Evolutionary conservation across 2,113 vertebrate genomes (phyloP), one percentile per base, ranked within the genome.

Genomic region (Aphyosemion australe): DNA sequence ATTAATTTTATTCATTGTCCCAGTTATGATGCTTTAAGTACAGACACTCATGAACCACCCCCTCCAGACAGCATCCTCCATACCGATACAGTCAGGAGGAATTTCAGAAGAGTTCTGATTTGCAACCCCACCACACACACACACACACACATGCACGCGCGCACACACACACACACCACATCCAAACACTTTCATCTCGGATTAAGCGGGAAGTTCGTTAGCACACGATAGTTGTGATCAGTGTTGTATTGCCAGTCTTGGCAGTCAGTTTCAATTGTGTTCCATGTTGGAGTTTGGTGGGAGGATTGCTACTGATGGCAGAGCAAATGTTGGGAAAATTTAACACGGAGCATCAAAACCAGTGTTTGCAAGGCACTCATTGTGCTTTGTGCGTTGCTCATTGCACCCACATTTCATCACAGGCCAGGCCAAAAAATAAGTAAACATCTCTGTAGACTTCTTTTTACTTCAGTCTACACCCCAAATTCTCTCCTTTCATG

Each of bases 321-420:
- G 52, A 76, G 65, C 54, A 72, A 74, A 78, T 69, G 79, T 82
- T 69, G 67, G 60, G 54, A 70, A 75, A 61, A 56, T 65, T 52
- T 60, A 19, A n/a, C n/a, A n/a, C n/a, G n/a, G n/a, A n/a, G 54
- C 74, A 68, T 79, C 58, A 74, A 76, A 80, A 65, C 42, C 76
- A 61, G n/a, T 78, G 72, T 81, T 79, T 79, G 53, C 50, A 42
- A 10, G 21, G 64, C 69, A 64, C 56, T 66, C 63, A 77, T 84
- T 85, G 79, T 85, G 70, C 59, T 64, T 71, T 77, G 61, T 72
- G 61, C 71, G 43, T 68, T 68, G 41, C 79, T 63, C 49, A 67
- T 83, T 85, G 82, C 88, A 72, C 64, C 75, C 80, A 79, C 73
- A 48, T 89, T 88, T 91, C 84, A 87, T 88, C 81, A 83, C 69